phyloP scores from a whole-genome alignment of 2,113 vertebrate genomes.

The Oreotrochilus melanogaster region DNA sequence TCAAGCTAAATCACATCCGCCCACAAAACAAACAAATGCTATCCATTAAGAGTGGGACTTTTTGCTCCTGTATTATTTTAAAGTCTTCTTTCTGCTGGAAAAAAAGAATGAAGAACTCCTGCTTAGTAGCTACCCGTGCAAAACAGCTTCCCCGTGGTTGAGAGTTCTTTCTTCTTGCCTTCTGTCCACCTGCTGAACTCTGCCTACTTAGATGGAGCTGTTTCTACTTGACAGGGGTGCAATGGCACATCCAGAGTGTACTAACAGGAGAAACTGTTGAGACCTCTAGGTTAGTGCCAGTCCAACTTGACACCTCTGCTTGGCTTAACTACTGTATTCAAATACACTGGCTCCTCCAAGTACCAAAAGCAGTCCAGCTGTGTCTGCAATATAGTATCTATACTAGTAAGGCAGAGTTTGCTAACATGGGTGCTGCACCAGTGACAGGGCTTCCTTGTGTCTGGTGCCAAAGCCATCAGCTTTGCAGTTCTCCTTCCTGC shows the following conservation, averaged over 20 bases:
- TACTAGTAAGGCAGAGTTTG: neutral
- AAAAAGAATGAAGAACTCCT: neutral
- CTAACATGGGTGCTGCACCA: neutral
- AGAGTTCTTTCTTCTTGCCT: neutral
- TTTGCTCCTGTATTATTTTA: neutral
- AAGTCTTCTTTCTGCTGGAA: neutral
- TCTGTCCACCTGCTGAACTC: slow-evolving; percentile 10
- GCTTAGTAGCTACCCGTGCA: neutral
- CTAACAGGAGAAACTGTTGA: neutral
- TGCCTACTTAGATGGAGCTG: neutral
- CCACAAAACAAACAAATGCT: neutral
- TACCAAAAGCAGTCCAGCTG: neutral
- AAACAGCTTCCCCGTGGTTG: neutral
- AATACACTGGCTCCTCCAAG: neutral
- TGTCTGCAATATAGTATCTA: neutral
- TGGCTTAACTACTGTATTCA: neutral
- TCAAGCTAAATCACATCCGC: neutral
- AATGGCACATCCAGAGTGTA: neutral
- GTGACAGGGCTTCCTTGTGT: neutral
- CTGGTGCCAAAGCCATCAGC: neutral
- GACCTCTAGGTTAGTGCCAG: neutral
- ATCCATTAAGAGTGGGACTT: neutral
- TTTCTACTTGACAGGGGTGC: neutral
- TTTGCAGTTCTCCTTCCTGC: neutral
- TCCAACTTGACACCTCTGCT: neutral